Conservation (phyloP, 2,113 vertebrate species). For the Sterna hirundo region DNA sequence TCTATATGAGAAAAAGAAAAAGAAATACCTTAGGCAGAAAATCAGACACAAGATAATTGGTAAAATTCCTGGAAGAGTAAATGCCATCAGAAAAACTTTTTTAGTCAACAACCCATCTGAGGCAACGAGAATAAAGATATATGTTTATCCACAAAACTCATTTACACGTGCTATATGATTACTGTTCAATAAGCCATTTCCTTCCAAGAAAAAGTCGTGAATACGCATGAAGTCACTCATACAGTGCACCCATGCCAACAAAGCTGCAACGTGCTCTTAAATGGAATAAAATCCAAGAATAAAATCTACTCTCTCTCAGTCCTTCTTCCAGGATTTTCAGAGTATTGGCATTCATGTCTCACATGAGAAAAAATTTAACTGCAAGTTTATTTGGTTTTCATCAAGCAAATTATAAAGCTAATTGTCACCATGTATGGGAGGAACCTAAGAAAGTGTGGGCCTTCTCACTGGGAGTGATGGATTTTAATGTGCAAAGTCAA, state of each 20-base stretch:
- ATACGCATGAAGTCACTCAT: conserved; percentile 32
- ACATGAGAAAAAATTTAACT: neutral
- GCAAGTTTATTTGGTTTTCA: neutral
- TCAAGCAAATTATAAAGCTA: neutral
- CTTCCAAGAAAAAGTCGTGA: conserved; percentile 22
- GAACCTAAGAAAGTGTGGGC: neutral
- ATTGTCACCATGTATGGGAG: neutral
- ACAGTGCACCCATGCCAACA: neutral
- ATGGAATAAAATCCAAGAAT: neutral
- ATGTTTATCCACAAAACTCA: neutral
- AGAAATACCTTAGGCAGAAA: neutral
- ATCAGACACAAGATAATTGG: neutral
- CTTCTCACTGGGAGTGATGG: neutral
- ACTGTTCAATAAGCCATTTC: conserved; percentile 35
- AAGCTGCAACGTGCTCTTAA: neutral
- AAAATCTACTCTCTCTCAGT: neutral
- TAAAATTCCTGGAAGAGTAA: neutral
- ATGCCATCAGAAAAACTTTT: neutral
- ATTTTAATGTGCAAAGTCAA: neutral
- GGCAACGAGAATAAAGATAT: neutral
- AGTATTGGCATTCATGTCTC: neutral
- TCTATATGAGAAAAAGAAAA: neutral
- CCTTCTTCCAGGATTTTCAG: neutral
- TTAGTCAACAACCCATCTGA: neutral
- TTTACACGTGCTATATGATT: neutral